These are phyloP conservation scores for Oncorhynchus gorbuscha DNA, from an alignment of 2,113 vertebrate species.

Conservation along the genomic window DNA sequence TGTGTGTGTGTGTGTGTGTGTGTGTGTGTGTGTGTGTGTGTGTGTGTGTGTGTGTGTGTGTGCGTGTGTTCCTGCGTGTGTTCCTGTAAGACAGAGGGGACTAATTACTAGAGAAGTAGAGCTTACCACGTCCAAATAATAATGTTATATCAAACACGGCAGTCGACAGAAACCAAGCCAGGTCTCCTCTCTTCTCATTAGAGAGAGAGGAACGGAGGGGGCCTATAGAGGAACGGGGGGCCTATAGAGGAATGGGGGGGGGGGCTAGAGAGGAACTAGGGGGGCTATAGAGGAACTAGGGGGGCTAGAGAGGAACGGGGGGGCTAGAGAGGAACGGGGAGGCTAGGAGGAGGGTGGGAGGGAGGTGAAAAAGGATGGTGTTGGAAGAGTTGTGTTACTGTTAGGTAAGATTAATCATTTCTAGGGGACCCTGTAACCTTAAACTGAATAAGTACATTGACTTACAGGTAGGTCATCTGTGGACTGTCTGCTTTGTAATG, in stretches of 20 bases:
- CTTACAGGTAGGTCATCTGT: too few species aligned
- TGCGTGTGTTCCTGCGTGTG: too few species aligned
- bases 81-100: background rate
- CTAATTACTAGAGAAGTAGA: background rate
- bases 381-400: background rate
- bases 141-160: background rate
- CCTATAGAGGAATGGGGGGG: background rate
- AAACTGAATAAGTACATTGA: too few species aligned
- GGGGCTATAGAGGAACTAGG: background rate
- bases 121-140: background rate
- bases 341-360: background rate
- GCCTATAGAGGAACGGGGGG: background rate
- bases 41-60: too few species aligned
- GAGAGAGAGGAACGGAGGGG: background rate
- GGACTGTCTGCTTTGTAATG: too few species aligned
- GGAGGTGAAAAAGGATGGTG: background rate
- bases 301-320: too few species aligned
- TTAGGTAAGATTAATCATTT: too few species aligned
- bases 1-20: too few species aligned
- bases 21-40: too few species aligned
- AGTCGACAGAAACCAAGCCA: background rate
- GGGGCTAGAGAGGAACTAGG: background rate
- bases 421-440: too few species aligned
- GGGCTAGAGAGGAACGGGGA: background rate
- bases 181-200: background rate